Evolutionary conservation across 2,113 vertebrate species (phyloP), one percentile per base, ranked within the genome.

Genomic region (Holacanthus passer): DNA sequence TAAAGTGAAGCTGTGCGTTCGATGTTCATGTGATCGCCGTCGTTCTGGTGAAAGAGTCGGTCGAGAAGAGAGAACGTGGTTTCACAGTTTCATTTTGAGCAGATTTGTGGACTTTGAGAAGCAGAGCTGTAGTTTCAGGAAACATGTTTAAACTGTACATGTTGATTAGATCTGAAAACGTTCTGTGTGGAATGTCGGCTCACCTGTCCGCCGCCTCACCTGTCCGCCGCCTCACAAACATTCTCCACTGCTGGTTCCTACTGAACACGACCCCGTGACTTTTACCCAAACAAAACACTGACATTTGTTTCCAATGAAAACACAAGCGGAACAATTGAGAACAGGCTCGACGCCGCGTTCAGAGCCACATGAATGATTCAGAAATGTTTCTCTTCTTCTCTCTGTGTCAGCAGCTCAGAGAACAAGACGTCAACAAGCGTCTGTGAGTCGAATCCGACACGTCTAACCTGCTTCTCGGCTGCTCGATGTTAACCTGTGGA

Each of bases 281-380:
- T 81, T 77, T 74, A 71, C 73, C 81, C 78, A 89, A 92, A 88
- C 81, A 66, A 81, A 89, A 81, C 79, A 76, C 19, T 59, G 43
- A 31, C 87, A 83, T 90, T 92, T 90, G 90, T 78, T 90, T 89
- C 83, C 81, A 90, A 88, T 90, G 81, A 92, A 92, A 86, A 84
- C 87, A 85, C 32, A 29, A 88, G 78, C 64, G 60, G 68, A 86
- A 89, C 86, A 89, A 89, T 87, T 86, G 13, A 45, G 84, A 89
- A 79, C 89, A 85, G 79, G 62, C 71, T 80, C 31, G 7, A 31
- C 70, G 9, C 70, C 79, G 48, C 75, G 72, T 88, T 87, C 81
- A 50, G 69, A 80, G 62, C 12, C 13, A 66, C 77, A 87, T 77
- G 64, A 85, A n/a, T 43, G 27, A 76, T 73, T 78, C 77, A 87